These are phyloP conservation scores for Abscondita cerata DNA, from an alignment of 2,888 invertebrate genomes.

Conservation along the genomic window DNA sequence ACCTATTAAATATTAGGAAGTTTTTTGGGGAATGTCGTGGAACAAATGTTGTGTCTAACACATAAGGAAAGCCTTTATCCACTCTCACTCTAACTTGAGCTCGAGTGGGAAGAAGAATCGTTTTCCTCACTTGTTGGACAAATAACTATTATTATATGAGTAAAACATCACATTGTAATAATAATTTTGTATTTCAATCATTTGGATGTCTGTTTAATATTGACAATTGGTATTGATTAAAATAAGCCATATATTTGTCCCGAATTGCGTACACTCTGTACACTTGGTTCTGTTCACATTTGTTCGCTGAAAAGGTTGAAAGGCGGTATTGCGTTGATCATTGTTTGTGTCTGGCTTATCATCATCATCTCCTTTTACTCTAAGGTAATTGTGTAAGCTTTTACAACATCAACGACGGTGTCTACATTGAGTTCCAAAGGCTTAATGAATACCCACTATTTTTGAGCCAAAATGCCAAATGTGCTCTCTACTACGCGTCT, in stretches of 20 bases:
- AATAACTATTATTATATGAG: no score
- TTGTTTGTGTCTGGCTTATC: neutral
- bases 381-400: neutral
- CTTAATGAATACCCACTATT: neutral
- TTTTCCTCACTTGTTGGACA: no score
- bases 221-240: neutral
- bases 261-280: neutral
- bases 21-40: no score
- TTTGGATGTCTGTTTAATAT: neutral
- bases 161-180: no score
- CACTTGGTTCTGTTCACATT: neutral
- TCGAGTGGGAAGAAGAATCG: no score
- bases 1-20: no score
- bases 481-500: neutral
- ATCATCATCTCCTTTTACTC: neutral
- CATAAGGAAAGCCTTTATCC: no score
- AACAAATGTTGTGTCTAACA: no score
- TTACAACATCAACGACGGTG: neutral
- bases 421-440: neutral
- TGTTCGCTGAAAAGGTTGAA: neutral
- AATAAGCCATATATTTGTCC: neutral
- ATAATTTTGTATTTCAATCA: neutral
- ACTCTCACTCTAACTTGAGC: no score
- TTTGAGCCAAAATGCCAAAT: neutral
- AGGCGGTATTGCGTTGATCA: neutral